Conservation (phyloP, 2,113 vertebrate genomes). For the Gymnorhina tibicen region DNA sequence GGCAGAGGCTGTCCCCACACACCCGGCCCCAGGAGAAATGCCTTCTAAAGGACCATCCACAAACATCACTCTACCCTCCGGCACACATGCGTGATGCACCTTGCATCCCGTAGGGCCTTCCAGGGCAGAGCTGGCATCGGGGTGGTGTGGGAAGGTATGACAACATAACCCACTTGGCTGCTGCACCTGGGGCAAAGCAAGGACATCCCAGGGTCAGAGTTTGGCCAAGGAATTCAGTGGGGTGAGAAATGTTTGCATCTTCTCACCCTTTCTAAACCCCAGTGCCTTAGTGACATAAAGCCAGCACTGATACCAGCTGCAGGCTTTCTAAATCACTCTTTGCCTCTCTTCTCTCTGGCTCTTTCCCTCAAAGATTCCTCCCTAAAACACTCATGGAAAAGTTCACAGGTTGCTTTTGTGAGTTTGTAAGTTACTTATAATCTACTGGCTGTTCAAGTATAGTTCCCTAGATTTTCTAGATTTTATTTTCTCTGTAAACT, state of each 20-base stretch:
- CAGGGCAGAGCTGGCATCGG: background rate
- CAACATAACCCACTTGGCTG: background rate
- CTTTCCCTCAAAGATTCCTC: constrained; percentile 10
- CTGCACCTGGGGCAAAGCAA: background rate
- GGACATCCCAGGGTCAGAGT: background rate
- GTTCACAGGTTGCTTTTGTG: constrained; percentile 9
- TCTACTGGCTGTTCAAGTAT: background rate
- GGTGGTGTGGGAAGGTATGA: background rate
- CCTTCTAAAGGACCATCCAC: background rate
- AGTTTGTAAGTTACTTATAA: constrained; percentile 16
- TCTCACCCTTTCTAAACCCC: background rate
- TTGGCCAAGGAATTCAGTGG: background rate
- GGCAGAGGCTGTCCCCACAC: background rate
- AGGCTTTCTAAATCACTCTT: background rate
- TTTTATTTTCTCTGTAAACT: constrained; percentile 20
- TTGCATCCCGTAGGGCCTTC: background rate
- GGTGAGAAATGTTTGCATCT: background rate
- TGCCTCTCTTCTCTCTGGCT: background rate
- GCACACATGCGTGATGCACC: background rate
- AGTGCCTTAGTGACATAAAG: background rate
- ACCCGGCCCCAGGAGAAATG: background rate
- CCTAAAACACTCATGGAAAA: constrained; percentile 24
- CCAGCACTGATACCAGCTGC: background rate
- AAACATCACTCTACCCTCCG: background rate
- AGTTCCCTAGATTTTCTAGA: background rate